Conservation (phyloP, 2,113 vertebrate species). For the Oreochromis tanganicae region DNA sequence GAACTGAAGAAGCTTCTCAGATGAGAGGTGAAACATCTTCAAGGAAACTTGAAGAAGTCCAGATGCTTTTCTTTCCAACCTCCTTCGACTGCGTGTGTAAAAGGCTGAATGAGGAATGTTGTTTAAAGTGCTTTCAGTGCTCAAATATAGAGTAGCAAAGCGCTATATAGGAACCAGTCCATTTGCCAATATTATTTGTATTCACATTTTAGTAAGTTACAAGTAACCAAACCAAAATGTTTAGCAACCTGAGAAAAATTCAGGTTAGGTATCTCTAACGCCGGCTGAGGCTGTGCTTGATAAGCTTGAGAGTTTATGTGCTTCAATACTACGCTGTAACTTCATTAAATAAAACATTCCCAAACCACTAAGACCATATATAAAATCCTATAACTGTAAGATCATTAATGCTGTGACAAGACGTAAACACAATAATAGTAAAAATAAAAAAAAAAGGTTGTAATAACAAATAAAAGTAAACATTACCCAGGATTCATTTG, state of each 20-base stretch:
- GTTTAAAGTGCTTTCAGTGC: neutral
- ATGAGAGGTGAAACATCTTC: neutral
- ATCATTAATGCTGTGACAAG: neutral
- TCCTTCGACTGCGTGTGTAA: neutral
- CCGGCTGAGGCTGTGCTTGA: neutral
- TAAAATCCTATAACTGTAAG: neutral
- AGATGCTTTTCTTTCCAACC: neutral
- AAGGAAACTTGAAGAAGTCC: neutral
- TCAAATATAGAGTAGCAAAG: neutral
- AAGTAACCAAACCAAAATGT: neutral
- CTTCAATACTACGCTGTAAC: neutral
- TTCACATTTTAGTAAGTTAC: neutral
- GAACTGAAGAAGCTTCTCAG: neutral
- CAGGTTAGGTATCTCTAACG: neutral
- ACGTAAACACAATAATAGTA: neutral
- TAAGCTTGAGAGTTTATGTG: neutral
- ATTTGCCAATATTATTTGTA: neutral
- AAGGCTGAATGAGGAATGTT: neutral
- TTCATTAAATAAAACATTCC: neutral
- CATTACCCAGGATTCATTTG: neutral
- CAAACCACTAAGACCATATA: neutral
- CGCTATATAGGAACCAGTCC: neutral
- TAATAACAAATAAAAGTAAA: neutral
- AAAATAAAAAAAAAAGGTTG: neutral
- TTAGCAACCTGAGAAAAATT: neutral